Base-by-base conservation (phyloP, 2,888 invertebrate species). In the Pheosia tremula region DNA sequence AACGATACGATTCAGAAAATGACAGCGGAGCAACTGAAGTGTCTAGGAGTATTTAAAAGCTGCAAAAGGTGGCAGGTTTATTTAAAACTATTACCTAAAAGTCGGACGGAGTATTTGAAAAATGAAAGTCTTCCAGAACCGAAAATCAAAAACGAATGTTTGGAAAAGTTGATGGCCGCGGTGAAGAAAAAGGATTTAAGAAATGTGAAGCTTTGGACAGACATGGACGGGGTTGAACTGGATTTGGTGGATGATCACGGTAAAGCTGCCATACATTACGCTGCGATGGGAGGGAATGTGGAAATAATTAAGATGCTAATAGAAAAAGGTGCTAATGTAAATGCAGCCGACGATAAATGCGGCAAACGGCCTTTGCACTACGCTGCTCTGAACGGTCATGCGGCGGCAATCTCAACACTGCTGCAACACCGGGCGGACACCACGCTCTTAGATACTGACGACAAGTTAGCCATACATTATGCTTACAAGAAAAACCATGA, bases 21-120 rank as follows among this genome's bases (percentile, higher is more conserved):
- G 39, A 54, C 38, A 6, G n/a, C 54, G 11, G 39, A 54, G 10
- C 54, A 54, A 39, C 3, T 3, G 3, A 38, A 38, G 4, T 5
- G 4, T 3, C 38, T 54, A n/a, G 4, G n/a, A n/a, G 7, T 54
- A n/a, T 54, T 54, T n/a, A 54, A 54, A 54, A 54, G 36, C 11
- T 54, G 38, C n/a, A 39, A 38, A 10, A 37, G n/a, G n/a, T 54
- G 54, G 54, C 11, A 38, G 36, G 54, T n/a, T 38, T 54, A 54
- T 54, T 54, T 54, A n/a, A 39, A 54, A 7, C 7, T 54, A n/a
- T 39, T 54, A 3, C 54, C 54, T 54, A 54, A 54, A 54, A 39
- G 6, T 11, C 4, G 39, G 38, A 10, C 39, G 3, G n/a, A n/a
- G 36, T n/a, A 11, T 7, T 39, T n/a, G 4, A 38, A 37, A 10